Conservation (phyloP, 2,113 vertebrate genomes). For the Phainopepla nitens region DNA sequence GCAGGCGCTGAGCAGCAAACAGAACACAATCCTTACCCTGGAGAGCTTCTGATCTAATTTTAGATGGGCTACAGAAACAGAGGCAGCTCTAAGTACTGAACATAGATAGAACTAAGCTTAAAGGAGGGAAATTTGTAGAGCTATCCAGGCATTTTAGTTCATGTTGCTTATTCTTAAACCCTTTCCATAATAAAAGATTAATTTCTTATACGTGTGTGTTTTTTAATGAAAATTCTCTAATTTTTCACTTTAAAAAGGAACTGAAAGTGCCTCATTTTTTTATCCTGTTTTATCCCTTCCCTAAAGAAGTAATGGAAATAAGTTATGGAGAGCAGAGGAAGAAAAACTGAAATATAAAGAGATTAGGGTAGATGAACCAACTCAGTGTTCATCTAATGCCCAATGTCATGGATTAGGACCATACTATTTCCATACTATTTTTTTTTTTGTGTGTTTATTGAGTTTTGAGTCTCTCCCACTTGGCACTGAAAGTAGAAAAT, state of each 20-base stretch:
- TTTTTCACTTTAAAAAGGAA: background rate
- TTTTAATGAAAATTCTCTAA: background rate
- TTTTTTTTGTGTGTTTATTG: background rate
- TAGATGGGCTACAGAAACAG: slow-evolving; percentile 18
- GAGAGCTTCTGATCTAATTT: slow-evolving; percentile 16
- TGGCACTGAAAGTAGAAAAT: accelerated
- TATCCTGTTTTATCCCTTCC: background rate
- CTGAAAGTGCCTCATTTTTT: background rate
- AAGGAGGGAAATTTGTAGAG: background rate
- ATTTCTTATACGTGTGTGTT: background rate
- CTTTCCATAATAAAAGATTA: background rate
- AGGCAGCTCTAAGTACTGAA: background rate
- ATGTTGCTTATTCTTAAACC: background rate
- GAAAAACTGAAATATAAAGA: background rate
- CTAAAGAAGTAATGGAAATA: background rate
- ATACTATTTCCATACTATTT: background rate
- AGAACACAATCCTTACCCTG: background rate
- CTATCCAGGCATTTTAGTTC: background rate
- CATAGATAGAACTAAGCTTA: background rate
- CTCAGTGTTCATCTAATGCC: background rate
- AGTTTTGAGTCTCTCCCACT: background rate
- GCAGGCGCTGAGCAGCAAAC: background rate
- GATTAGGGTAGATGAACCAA: background rate
- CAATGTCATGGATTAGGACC: background rate
- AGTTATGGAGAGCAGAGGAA: background rate